phyloP scores from a whole-genome alignment of 2,888 invertebrate genomes.

The Nomada fucata region DNA sequence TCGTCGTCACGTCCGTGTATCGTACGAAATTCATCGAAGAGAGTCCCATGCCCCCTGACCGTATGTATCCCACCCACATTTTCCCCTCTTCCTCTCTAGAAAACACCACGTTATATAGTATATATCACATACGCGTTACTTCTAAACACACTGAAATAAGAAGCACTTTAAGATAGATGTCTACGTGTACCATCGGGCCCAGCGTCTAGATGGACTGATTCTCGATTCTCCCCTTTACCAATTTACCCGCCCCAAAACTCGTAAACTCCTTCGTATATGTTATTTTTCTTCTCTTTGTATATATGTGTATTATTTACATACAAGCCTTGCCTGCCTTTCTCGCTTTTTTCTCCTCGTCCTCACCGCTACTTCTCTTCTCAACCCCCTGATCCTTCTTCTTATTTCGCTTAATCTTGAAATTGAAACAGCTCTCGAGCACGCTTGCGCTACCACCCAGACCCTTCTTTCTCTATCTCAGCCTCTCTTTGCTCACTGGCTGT shows the following conservation, averaged over 20 bases:
- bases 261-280: constrained; percentile 77
- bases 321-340: constrained; percentile 68
- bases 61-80: constrained; percentile 19
- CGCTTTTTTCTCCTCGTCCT: constrained; percentile 37
- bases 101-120: constrained; percentile 82
- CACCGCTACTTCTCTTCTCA: constrained; percentile 56
- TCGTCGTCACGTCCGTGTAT: constrained; percentile 46
- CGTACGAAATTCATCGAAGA: constrained; percentile 56
- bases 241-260: constrained; percentile 72
- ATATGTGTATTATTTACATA: constrained; percentile 80
- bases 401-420: neutral
- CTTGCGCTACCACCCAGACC: constrained; percentile 41
- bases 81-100: constrained; percentile 66
- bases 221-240: constrained; percentile 50
- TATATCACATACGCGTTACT: constrained; percentile 84
- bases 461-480: constrained; percentile 46
- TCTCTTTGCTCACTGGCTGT: constrained; percentile 51
- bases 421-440: constrained; percentile 47
- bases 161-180: constrained; percentile 84
- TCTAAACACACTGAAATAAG: constrained; percentile 85
- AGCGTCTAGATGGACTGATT: constrained; percentile 79
- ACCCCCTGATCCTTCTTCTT: constrained; percentile 43
- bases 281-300: constrained; percentile 70
- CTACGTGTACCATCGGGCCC: constrained; percentile 82
- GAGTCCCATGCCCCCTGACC: constrained; percentile 25